Evolutionary conservation across 2,797 vertebrate genomes (phyloP).

Genomic region (Ceyx erithaca): DNA sequence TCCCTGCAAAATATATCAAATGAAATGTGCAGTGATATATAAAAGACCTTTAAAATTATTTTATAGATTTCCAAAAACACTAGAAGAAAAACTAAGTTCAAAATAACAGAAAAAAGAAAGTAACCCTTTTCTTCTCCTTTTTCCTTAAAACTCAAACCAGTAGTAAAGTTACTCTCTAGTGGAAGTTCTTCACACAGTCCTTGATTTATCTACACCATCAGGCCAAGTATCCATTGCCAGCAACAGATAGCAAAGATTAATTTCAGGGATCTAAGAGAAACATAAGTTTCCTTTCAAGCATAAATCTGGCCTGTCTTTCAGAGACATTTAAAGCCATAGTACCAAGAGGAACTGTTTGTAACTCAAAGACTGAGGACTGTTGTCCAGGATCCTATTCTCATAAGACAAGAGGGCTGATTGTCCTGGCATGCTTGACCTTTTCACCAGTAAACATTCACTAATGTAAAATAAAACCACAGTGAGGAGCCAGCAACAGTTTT

Average conservation of each 20-base stretch:
- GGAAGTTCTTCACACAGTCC: not conserved
- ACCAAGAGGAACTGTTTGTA: not conserved
- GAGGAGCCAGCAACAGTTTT: not conserved
- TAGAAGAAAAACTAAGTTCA: not conserved
- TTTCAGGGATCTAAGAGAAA: not conserved
- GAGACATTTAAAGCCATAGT: not conserved
- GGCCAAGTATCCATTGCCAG: not conserved
- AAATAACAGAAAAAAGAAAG: not conserved
- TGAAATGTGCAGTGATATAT: not conserved
- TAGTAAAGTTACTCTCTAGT: not conserved
- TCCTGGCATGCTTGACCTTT: not conserved
- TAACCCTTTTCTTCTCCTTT: not conserved
- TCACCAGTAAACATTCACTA: not conserved
- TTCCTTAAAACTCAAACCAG: not conserved
- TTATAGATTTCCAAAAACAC: not conserved
- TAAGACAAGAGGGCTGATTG: not conserved
- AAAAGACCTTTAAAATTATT: not conserved
- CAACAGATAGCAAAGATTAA: not conserved
- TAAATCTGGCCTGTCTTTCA: not conserved
- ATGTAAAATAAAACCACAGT: not conserved
- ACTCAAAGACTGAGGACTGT: not conserved
- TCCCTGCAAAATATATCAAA: not conserved
- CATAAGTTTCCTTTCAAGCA: not conserved
- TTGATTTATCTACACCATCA: not conserved
- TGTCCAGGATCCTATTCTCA: rapidly evolving